Evolutionary conservation across 1,140 invertebrate genomes (phyloP).

Genomic region (Apolygus lucorum): DNA sequence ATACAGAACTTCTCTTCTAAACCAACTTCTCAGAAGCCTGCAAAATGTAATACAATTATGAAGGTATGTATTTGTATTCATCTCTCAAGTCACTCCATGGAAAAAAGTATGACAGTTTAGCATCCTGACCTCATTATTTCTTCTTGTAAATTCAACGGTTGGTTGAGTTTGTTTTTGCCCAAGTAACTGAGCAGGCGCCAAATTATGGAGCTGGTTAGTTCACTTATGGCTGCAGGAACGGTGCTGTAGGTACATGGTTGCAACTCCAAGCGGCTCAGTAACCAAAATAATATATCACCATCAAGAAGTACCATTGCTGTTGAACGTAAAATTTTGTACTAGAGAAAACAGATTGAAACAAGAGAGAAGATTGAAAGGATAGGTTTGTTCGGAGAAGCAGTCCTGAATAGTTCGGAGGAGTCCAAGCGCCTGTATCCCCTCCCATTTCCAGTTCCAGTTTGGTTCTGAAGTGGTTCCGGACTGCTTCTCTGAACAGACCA

Average conservation of each 20-base stretch:
- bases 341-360: not conserved
- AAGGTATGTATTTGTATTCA: too few relatives aligned
- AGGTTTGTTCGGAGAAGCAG: too few relatives aligned
- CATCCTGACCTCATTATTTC: not conserved
- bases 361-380: not conserved
- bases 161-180: constrained; percentile 6
- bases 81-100: too few relatives aligned
- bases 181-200: constrained; percentile 6
- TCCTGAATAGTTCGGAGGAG: too few relatives aligned
- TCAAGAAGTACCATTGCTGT: constrained; percentile 6
- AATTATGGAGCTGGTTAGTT: constrained; percentile 5
- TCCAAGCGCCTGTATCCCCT: too few relatives aligned
- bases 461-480: too few relatives aligned
- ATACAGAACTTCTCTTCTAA: constrained; percentile 21
- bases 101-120: too few relatives aligned
- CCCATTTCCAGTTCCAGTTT: too few relatives aligned
- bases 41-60: not conserved
- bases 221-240: not conserved
- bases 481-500: too few relatives aligned
- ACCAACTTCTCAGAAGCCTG: constrained; percentile 22
- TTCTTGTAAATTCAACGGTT: not conserved
- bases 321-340: not conserved
- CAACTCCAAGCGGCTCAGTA: constrained; percentile 5
- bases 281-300: not conserved
- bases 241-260: not conserved